These are phyloP conservation scores for Scaptomyza cyrtandrae DNA, from an alignment of 2,888 invertebrate species.

Conservation along the genomic window DNA sequence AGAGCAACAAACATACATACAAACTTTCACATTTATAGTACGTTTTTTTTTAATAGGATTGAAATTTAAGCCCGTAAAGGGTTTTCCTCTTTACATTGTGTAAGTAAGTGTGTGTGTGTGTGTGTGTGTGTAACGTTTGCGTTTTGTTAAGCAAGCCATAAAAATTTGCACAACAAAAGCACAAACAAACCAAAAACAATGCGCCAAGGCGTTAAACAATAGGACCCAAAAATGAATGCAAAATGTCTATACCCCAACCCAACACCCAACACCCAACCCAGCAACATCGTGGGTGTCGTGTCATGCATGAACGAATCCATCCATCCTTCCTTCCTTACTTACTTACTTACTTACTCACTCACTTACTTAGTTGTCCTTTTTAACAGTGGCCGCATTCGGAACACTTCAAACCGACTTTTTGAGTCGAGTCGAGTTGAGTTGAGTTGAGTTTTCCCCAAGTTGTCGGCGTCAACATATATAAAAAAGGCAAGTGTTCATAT, in stretches of 20 bases:
- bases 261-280: neutral
- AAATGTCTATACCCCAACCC: neutral
- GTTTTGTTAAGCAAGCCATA: slow-evolving; percentile 80
- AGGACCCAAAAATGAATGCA: slow-evolving; percentile 27
- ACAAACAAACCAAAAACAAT: slow-evolving; percentile 22
- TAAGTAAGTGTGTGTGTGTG: slow-evolving; percentile 14
- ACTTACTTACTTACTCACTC: slow-evolving; percentile 3
- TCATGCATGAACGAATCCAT: slow-evolving; percentile 75
- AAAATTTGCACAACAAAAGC: slow-evolving; percentile 63
- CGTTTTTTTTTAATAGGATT: no score
- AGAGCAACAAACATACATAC: no score
- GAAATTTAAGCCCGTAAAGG: neutral
- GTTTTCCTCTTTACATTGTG: neutral
- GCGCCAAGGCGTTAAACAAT: slow-evolving; percentile 44
- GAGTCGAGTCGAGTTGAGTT: slow-evolving; percentile 16
- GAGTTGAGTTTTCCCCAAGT: slow-evolving; percentile 30
- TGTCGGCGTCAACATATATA: slow-evolving; percentile 42
- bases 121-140: slow-evolving; percentile 54
- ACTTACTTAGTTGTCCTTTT: slow-evolving; percentile 31
- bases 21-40: neutral
- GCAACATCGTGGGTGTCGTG: slow-evolving; percentile 48
- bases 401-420: slow-evolving; percentile 42
- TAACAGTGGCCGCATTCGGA: slow-evolving; percentile 15
- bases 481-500: slow-evolving; percentile 57
- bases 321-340: slow-evolving; percentile 39